Base-by-base conservation (phyloP, 2,797 vertebrate genomes). In the Gymnodraco acuticeps region DNA sequence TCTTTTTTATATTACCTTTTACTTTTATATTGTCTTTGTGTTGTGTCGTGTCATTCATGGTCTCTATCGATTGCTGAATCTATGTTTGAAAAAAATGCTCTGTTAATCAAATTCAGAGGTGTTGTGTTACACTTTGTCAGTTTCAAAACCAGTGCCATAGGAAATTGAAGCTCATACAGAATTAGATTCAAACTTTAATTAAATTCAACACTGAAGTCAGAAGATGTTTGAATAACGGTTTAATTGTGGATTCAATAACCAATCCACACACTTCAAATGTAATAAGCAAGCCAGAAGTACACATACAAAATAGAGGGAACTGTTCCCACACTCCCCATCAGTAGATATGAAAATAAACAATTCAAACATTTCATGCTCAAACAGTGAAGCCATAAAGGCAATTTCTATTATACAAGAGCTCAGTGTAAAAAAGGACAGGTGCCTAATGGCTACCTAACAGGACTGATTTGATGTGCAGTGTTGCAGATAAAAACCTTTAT, bases 401-500 rank as follows among this genome's bases (percentile, higher is more conserved):
- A 62, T 62, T 17, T 78, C 48, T 41, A 12, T 53, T 43, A 31
- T 31, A 23, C 53, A 45, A 58, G 42, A 55, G 38, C 58, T 66
- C 62, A 52, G 48, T 47, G 71, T 66, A 64, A 64, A 63, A 31
- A 31, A 45, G 56, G 70, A 46, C 19, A 33, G 51, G 47, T 56
- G 69, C 75, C 76, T 43, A 75, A 65, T 31, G 70, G 69, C 48
- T 58, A 58, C 64, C 33, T 59, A 81, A 58, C 60, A 13, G 67
- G 23, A 72, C 69, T 16, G 66, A 71, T 84, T 60, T 76, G 58
- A 52, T 60, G 59, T 33, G 60, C 66, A 59, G 56, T n/a, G 71
- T 63, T 66, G 80, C 65, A 46, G 77, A 38, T 86, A 70, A 64
- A 48, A 70, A 64, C 20, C 60, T 66, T 55, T 63, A 12, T 63